Evolutionary conservation across 64 coral and sea anemone genomes (phyloP).

Genomic region (Stichodactyla helianthus): DNA sequence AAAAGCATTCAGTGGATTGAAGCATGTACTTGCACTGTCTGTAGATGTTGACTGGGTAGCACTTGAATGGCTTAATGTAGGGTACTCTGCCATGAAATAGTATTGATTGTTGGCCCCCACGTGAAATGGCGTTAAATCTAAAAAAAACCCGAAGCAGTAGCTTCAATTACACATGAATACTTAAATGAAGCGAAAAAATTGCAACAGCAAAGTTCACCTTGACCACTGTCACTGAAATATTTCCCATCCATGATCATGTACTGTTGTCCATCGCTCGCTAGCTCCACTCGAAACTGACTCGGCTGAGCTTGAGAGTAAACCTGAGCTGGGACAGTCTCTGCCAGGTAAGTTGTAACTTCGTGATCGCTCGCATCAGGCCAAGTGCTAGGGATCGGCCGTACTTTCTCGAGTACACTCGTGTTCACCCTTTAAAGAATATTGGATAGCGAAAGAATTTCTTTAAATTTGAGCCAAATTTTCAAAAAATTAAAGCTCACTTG

Average conservation of each 20-base stretch:
- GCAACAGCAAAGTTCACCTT: neutral
- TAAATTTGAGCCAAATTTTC: neutral
- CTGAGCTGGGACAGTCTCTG: neutral
- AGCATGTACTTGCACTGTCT: neutral
- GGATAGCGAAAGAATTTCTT: neutral
- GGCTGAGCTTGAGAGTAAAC: constrained; percentile 5
- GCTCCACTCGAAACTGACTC: neutral
- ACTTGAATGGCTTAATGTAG: neutral
- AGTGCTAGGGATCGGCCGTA: neutral
- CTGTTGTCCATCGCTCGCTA: constrained; percentile 13
- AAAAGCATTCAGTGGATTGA: neutral
- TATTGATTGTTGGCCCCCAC: neutral
- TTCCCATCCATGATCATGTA: constrained; percentile 16
- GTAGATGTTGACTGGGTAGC: neutral
- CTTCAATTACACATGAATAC: no score
- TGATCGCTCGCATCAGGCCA: neutral
- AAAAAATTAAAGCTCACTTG: neutral
- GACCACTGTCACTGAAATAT: neutral
- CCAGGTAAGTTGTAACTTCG: neutral
- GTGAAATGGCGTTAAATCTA: neutral
- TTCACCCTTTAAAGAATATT: neutral
- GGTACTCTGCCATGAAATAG: neutral
- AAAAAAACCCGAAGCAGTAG: neutral
- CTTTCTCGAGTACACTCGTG: neutral
- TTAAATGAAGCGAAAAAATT: no score